Base-by-base conservation (phyloP, 1,140 invertebrate species). In the Fopius arisanus region DNA sequence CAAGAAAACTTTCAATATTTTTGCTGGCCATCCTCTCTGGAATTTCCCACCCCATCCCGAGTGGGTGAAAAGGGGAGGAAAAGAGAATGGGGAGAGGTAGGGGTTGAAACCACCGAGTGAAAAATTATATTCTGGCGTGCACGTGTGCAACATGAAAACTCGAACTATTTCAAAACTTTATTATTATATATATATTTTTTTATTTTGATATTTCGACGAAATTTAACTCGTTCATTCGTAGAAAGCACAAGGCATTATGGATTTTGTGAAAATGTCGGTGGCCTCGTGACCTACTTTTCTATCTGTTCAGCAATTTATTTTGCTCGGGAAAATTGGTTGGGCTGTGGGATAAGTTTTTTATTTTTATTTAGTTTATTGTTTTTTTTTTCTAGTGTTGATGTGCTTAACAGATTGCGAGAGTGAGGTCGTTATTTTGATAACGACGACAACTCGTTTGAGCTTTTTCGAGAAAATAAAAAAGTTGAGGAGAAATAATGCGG, bases 1-100 rank as follows among this genome's bases (percentile, higher is more conserved):
- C 66, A 54, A 43, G 29, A 67, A 73, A 76, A 76, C 51, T 76
- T 76, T 76, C 71, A 70, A 73, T 75, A 75, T 68, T 75, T 75
- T 68, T 68, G 31, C 59, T 65, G 40, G 62, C 51, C 43, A 26
- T 28, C 54, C 33, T 37, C 33, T 37, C 33, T 37, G 3, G 33
- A 37, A 10, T 37, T 12, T 12, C 33, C 12, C 9, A 1, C 33
- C 33, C 9, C 33, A 7, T 10, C 3, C 33, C 7, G 29, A 37
- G 33, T 1, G 33, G 33, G 33, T 3, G 33, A 12, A n/a, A n/a
- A n/a, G n/a, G n/a, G n/a, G n/a, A n/a, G n/a, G n/a, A n/a, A n/a
- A n/a, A n/a, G n/a, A n/a, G n/a, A n/a, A n/a, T n/a, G 9, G 33
- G 33, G 33, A 33, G 9, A 10, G 33, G 33, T 7, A 33, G 31